phyloP scores from a whole-genome alignment of 2,113 vertebrate genomes.

The Furnarius figulus region DNA sequence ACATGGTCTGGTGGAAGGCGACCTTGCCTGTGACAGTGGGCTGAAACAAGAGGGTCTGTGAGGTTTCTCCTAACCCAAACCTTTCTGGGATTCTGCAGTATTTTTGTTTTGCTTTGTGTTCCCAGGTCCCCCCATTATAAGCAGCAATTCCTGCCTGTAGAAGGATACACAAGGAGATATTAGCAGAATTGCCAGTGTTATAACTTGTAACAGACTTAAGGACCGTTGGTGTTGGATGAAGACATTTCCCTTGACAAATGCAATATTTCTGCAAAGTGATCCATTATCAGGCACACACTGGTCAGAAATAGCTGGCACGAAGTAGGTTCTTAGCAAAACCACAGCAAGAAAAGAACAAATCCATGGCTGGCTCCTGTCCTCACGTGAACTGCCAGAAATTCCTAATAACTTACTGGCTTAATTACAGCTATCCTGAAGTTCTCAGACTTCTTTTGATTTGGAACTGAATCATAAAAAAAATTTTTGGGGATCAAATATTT shows the following conservation, averaged over 20 bases:
- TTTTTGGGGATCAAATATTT: not conserved
- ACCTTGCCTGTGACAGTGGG: not conserved
- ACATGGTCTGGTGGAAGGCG: not conserved
- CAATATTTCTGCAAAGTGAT: not conserved
- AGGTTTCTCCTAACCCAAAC: not conserved
- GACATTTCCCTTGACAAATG: not conserved
- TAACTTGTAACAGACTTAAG: not conserved
- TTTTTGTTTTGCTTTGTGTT: not conserved
- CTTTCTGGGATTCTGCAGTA: not conserved
- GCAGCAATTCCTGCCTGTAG: not conserved
- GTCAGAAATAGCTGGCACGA: not conserved
- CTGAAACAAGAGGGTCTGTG: not conserved
- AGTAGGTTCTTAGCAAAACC: not conserved
- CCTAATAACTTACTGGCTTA: conserved; percentile 2
- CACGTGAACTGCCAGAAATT: not conserved
- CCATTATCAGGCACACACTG: not conserved
- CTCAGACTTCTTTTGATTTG: not conserved
- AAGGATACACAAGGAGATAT: not conserved
- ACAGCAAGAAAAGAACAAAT: not conserved
- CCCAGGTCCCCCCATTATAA: accelerated
- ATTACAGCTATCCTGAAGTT: not conserved
- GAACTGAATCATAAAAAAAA: too few species aligned
- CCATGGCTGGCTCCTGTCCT: not conserved
- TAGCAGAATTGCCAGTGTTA: not conserved
- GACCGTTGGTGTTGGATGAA: not conserved